Evolutionary conservation across 2,797 vertebrate species (phyloP).

Genomic region (Melopsittacus undulatus): DNA sequence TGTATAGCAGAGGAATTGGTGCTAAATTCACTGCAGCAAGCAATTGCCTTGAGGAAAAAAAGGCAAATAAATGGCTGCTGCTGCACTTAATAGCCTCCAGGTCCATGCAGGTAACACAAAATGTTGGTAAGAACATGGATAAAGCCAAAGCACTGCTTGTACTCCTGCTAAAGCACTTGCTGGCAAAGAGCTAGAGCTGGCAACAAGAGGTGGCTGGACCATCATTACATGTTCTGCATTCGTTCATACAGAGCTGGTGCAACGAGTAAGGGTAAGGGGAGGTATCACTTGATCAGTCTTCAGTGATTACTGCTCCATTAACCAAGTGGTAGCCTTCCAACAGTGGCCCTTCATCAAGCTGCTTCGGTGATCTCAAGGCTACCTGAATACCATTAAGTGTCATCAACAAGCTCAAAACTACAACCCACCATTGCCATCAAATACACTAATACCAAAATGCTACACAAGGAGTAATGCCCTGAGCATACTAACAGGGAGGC

Average conservation of each 20-base stretch:
- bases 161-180: not conserved
- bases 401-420: not conserved
- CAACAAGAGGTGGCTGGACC: not conserved
- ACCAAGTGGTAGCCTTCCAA: not conserved
- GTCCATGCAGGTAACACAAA: not conserved
- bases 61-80: not conserved
- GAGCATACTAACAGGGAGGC: not conserved
- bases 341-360: not conserved
- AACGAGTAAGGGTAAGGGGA: not conserved
- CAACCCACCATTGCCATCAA: not conserved
- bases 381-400: not conserved
- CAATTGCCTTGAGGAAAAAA: not conserved
- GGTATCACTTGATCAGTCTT: not conserved
- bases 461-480: rapidly evolving
- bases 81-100: not conserved
- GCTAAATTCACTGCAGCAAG: not conserved
- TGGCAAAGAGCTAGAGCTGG: not conserved
- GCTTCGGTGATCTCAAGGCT: not conserved
- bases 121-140: rapidly evolving
- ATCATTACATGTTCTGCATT: not conserved
- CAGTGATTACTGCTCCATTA: not conserved
- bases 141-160: not conserved
- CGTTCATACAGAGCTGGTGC: not conserved
- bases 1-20: not conserved
- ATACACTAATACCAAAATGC: not conserved